Evolutionary conservation across 2,113 vertebrate genomes (phyloP).

Genomic region (Poeciliopsis retropinna): DNA sequence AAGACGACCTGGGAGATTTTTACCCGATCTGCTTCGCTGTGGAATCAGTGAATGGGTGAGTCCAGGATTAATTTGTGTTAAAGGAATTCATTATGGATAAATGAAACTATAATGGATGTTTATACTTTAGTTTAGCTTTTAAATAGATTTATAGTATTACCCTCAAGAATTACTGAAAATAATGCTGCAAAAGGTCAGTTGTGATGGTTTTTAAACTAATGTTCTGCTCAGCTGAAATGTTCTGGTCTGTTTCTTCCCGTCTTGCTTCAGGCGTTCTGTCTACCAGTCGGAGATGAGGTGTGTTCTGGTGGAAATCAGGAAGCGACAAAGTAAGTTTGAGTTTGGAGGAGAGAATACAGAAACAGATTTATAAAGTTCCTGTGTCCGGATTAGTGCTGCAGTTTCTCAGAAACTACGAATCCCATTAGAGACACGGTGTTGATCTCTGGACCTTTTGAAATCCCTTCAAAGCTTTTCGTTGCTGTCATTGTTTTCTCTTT

Average conservation of each 20-base stretch:
- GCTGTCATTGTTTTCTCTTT: background rate
- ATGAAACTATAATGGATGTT: background rate
- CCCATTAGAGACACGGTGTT: too few relatives aligned
- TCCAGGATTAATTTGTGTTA: background rate
- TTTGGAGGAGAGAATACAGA: background rate
- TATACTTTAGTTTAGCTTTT: background rate
- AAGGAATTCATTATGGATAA: too few relatives aligned
- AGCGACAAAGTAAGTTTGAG: slow-evolving; percentile 28
- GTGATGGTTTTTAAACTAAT: too few relatives aligned
- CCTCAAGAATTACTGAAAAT: background rate
- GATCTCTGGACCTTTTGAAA: too few relatives aligned
- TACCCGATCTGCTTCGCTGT: slow-evolving; percentile 71
- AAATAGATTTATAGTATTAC: background rate
- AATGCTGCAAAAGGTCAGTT: background rate
- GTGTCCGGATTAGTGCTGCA: background rate
- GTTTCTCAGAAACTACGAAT: background rate
- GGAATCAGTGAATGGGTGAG: slow-evolving; percentile 60
- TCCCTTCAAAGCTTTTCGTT: too few relatives aligned
- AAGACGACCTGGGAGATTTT: slow-evolving; percentile 48
- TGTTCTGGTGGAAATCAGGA: slow-evolving; percentile 46
- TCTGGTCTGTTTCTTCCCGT: background rate
- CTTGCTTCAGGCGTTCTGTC: slow-evolving; percentile 34
- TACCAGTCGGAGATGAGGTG: slow-evolving; percentile 78
- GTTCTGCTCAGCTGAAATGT: background rate
- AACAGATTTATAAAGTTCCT: background rate